A percentile compares a stretch with the other conserved stretches of the same genome.
Conservation (phyloP, 2,797 vertebrate genomes). For the Sphaeramia orbicularis region DNA sequence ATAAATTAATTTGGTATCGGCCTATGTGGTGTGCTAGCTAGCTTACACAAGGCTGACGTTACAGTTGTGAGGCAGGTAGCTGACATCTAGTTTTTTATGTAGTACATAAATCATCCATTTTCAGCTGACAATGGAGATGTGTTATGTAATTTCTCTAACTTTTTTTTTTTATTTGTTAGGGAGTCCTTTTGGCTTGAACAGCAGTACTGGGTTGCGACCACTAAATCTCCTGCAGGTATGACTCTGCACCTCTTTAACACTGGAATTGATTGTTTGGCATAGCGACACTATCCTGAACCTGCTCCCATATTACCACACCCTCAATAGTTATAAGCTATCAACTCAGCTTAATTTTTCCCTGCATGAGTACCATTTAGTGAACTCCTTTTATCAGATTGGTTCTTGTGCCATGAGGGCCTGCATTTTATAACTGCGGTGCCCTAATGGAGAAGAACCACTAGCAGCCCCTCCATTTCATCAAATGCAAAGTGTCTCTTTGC, state of each 20-base stretch:
- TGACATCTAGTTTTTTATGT: no score
- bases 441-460: not conserved
- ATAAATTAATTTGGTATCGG: no score
- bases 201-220: conserved; percentile 89
- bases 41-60: no score
- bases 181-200: conserved; percentile 94
- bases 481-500: conserved; percentile 28
- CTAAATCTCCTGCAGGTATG: conserved; percentile 97
- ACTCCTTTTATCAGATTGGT: not conserved
- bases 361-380: not conserved
- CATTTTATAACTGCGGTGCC: not conserved
- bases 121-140: not conserved
- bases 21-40: no score
- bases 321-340: not conserved
- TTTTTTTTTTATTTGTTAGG: conserved; percentile 71
- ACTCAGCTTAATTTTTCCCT: conserved; percentile 30
- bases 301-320: conserved; percentile 16
- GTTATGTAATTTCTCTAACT: conserved; percentile 3
- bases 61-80: no score
- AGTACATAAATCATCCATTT: no score
- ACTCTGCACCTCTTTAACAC: not conserved
- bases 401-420: conserved; percentile 2
- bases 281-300: conserved; percentile 10
- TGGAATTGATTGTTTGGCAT: conserved; percentile 22
- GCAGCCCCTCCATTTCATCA: not conserved